Evolutionary conservation across 2,888 invertebrate genomes (phyloP).

Genomic region (Drosophila flavopinicola): DNA sequence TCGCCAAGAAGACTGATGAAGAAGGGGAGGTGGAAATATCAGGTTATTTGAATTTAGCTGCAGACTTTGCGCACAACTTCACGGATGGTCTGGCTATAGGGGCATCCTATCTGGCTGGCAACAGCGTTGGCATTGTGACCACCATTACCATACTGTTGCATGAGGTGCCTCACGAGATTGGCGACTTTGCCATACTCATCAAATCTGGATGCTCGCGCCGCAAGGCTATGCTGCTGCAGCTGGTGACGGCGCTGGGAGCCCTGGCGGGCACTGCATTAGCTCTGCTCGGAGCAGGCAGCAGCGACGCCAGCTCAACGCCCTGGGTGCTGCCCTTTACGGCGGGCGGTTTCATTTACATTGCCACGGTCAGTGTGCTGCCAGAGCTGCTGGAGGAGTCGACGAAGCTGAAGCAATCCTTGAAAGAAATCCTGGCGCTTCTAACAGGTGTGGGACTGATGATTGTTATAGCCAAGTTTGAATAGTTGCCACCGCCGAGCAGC

Average conservation of each 20-base stretch:
- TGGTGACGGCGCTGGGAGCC: conserved; percentile 97
- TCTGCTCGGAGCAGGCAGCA: conserved; percentile 90
- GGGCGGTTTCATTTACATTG: conserved; percentile 99
- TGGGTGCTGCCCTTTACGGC: conserved; percentile 99
- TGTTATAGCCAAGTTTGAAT: conserved; percentile 89
- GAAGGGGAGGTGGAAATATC: conserved; percentile 89
- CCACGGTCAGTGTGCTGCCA: conserved; percentile 99
- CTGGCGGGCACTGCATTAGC: conserved; percentile 96
- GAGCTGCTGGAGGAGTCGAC: conserved; percentile 96
- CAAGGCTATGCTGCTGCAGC: conserved; percentile 97
- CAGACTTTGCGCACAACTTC: conserved; percentile 99
- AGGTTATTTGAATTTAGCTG: conserved; percentile 97
- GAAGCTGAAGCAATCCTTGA: conserved; percentile 93
- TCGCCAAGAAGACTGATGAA: conserved; percentile 81
- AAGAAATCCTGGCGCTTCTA: conserved; percentile 94
- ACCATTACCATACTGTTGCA: conserved; percentile 98
- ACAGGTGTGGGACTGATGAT: conserved; percentile 98
- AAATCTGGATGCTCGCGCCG: conserved; percentile 97
- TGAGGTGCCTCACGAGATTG: conserved; percentile 99
- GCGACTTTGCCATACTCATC: conserved; percentile 99
- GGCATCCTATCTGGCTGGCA: conserved; percentile 97
- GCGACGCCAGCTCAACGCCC: conserved; percentile 87
- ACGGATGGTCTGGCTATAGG: conserved; percentile 99
- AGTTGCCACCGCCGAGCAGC: conserved; percentile 27
- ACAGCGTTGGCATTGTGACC: conserved; percentile 93